phyloP scores from a whole-genome alignment of 92 coral and sea anemone species.

The Umimayanthus kanabou region DNA sequence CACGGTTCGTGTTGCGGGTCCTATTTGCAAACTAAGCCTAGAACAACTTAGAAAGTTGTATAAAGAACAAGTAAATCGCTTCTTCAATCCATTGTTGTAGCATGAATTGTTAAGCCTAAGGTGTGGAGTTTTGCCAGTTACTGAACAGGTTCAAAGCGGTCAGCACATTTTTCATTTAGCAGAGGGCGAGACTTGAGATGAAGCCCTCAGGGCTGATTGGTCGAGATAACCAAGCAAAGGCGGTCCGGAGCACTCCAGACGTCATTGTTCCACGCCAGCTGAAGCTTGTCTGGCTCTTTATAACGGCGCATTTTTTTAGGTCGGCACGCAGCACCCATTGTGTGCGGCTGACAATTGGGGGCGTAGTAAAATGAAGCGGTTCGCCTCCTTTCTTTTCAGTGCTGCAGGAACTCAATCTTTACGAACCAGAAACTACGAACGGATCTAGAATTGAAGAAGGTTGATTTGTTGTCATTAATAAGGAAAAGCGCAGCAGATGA shows the following conservation, averaged over 20 bases:
- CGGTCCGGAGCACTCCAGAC: background rate
- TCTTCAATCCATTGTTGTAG: background rate
- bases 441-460: background rate
- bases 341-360: background rate
- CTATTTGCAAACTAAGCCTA: no score
- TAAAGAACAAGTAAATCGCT: no score
- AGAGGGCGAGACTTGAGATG: background rate
- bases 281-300: conserved; percentile 15
- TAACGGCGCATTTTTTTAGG: background rate
- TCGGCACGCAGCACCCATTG: background rate
- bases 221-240: conserved; percentile 6
- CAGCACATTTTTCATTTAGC: background rate
- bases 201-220: background rate
- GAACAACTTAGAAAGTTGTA: no score
- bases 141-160: background rate
- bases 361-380: background rate
- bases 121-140: background rate
- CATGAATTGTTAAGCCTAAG: background rate
- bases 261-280: background rate
- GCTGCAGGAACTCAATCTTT: background rate
- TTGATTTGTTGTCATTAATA: background rate
- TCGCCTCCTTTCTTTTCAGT: background rate
- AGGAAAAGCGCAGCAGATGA: background rate
- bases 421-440: background rate
- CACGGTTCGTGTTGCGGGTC: no score